These are phyloP conservation scores for Solenopsis invicta DNA, from an alignment of 1,140 invertebrate genomes.

Conservation along the genomic window DNA sequence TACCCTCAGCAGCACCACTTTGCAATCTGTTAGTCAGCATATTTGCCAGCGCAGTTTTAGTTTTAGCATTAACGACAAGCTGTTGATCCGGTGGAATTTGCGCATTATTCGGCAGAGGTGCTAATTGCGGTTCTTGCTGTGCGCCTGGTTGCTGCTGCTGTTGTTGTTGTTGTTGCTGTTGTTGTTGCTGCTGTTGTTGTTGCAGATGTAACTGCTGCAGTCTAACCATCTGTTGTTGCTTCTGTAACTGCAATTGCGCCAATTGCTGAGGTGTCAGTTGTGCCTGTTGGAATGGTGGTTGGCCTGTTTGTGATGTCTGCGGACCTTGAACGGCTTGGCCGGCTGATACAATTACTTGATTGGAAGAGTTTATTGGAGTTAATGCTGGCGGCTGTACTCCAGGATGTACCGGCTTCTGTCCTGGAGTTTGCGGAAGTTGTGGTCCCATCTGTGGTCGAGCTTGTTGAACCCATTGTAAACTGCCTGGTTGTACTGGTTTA, in stretches of 20 bases:
- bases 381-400: slow-evolving; percentile 85
- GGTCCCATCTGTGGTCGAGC: slow-evolving; percentile 85
- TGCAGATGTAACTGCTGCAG: slow-evolving; percentile 77
- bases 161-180: slow-evolving; percentile 82
- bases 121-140: slow-evolving; percentile 81
- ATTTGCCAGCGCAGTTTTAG: slow-evolving; percentile 98
- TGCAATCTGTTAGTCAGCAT: slow-evolving; percentile 96
- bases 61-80: slow-evolving; percentile 94
- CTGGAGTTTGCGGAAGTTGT: slow-evolving; percentile 79
- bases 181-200: slow-evolving; percentile 81
- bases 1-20: slow-evolving; percentile 87
- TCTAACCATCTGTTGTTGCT: slow-evolving; percentile 87
- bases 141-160: slow-evolving; percentile 75
- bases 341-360: slow-evolving; percentile 83
- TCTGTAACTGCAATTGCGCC: slow-evolving; percentile 84
- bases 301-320: slow-evolving; percentile 77
- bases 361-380: slow-evolving; percentile 84
- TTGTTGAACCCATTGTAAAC: slow-evolving; percentile 86
- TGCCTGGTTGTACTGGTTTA: slow-evolving; percentile 85
- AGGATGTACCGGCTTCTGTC: slow-evolving; percentile 83
- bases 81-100: slow-evolving; percentile 86
- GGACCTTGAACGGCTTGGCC: slow-evolving; percentile 79
- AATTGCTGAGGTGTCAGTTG: slow-evolving; percentile 83
- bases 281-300: slow-evolving; percentile 81
- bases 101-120: slow-evolving; percentile 81